These are phyloP conservation scores for Eucriotettix oculatus DNA, from an alignment of 2,888 invertebrate genomes.

Conservation along the genomic window DNA sequence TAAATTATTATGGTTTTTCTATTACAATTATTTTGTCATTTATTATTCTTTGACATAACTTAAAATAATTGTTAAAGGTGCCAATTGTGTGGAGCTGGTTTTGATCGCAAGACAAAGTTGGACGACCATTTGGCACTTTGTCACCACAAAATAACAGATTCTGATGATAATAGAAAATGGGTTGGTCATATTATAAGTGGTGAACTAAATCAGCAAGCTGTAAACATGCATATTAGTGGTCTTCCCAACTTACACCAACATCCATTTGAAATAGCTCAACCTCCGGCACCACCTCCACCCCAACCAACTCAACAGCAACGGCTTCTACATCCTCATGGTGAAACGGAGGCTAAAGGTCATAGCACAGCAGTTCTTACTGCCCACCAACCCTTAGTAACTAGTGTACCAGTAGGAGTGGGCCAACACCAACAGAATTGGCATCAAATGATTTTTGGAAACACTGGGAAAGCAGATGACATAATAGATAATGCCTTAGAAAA, in stretches of 20 bases:
- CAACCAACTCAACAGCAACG: not conserved
- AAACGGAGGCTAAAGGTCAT: not conserved
- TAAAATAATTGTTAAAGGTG: conserved; percentile 13
- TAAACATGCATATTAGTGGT: not conserved
- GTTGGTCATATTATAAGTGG: conserved; percentile 10
- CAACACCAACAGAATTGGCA: conserved; percentile 10
- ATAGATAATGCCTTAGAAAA: not conserved
- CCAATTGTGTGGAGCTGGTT: conserved; percentile 19
- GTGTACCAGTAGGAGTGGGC: not conserved
- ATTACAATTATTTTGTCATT: no score
- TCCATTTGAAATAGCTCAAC: not conserved
- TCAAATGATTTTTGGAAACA: conserved; percentile 9
- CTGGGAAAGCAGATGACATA: not conserved
- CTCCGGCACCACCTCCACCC: not conserved
- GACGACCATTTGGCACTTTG: conserved; percentile 20
- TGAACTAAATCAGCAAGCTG: not conserved
- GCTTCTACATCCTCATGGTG: not conserved
- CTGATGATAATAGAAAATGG: conserved; percentile 15
- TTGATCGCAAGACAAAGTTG: conserved; percentile 20
- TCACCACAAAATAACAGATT: conserved; percentile 17
- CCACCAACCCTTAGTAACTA: not conserved
- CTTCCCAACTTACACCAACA: not conserved
- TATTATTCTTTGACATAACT: not conserved
- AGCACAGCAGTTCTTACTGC: not conserved
- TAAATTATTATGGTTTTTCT: no score